Base-by-base conservation (phyloP, 2,113 vertebrate genomes). In the Trochalopteron elliotii region DNA sequence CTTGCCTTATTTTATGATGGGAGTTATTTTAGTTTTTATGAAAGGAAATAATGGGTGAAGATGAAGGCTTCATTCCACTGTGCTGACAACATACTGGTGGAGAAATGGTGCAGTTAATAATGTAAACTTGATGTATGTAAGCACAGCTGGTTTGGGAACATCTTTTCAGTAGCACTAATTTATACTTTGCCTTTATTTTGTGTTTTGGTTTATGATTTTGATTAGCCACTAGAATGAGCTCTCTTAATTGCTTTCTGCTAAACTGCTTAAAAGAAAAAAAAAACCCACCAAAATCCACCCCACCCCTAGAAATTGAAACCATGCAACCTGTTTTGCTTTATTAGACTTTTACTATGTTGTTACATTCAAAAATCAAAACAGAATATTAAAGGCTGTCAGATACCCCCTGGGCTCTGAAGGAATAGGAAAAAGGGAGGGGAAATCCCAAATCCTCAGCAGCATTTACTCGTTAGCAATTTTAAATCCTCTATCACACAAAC, bases 31-130 rank as follows among this genome's bases (percentile, higher is more conserved):
- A 79, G 68, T 53, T 92, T 80, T 95, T 89, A 72, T 78, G 77
- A 95, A 97, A 96, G 45, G 90, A 80, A 96, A 96, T 88, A 94
- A 96, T 96, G 93, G 80, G 72, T 64, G 59, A 69, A 95, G 90
- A 92, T 94, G 92, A 96, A 92, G 93, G 33, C 69, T 96, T 94
- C 42, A 77, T 95, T 95, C 75, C 84, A 50, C 39, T 87, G 61
- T 80, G 90, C 61, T 93, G 87, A 84, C 93, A 69, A 93, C 89
- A 97, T 30, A 75, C 9, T 84, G 79, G 91, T 64, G 60, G 75
- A 97, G 85, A 93, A 88, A 95, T 96, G 59, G 56, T 35, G 74
- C 65, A 83, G 91, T 83, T 95, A 95, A 77, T 86, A 86, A 71
- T 49, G 63, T 59, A 79, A 95, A 96, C 68, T 95, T 59, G 78